Evolutionary conservation across 2,888 invertebrate genomes (phyloP), one percentile per base, ranked within the genome.

Genomic region (Stegophylla sp.): DNA sequence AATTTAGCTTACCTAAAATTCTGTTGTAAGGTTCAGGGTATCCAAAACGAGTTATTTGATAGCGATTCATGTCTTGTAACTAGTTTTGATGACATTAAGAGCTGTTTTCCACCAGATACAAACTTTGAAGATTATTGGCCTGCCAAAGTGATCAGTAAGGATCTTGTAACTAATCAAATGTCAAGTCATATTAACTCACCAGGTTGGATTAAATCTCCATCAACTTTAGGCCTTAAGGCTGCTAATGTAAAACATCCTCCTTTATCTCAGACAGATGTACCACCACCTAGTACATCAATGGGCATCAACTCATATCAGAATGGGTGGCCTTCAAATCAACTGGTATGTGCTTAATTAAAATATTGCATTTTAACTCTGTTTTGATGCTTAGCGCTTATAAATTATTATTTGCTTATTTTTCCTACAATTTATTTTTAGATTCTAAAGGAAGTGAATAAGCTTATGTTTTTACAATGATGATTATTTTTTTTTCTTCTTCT

Each of bases 71-170:
- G 95, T 87, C 93, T 93, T 77, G 95, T 95, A 85, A 95, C 96
- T 82, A 95, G 95, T 88, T 89, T 96, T 84, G 91, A 93, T 59
- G 95, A 96, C 87, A 94, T 96, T 84, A 94, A 94, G 86, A 93
- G 93, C 86, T 95, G 95, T 86, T 95, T 96, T 85, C 95, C 95
- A 0, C 93, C 93, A 12, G 94, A 94, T 34, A 95, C 95, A 0
- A 91, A 92, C 84, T 96, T 96, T 86, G 95, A 96, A 86, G 95
- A 95, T 85, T 96, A 95, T 87, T 96, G 96, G 96, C 96, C 96
- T 0, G 93, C 92, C 86, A 94, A 95, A 87, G 93, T 94, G 82
- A 91, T 94, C 83, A 94, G 94, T 85, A 91, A 83, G 34, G 83
- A 83, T 69, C 84, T 83, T 66, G 82, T 82, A 23, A 83, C 82